Percentiles rank a stretch among this genome's conserved stretches.
Evolutionary conservation across 2,113 vertebrate species (phyloP).

Genomic region (Morone saxatilis): DNA sequence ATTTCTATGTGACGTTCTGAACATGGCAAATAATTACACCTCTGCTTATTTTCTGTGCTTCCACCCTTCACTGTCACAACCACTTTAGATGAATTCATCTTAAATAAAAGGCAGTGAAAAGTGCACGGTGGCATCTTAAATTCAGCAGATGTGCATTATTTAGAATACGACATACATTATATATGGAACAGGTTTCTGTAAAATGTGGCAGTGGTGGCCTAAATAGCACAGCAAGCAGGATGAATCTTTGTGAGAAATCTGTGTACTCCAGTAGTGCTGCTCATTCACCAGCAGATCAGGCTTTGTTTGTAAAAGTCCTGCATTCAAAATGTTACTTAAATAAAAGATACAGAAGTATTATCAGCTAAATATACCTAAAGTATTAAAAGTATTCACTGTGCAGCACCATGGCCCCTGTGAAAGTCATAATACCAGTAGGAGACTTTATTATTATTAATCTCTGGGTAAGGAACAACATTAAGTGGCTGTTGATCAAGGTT

Average conservation of each 20-base stretch:
- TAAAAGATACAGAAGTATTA: background rate
- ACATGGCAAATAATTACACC: background rate
- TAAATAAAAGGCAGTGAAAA: background rate
- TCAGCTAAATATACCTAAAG: background rate
- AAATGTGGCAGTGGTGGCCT: background rate
- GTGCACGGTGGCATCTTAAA: background rate
- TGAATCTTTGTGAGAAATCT: background rate
- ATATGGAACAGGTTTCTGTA: constrained; percentile 2
- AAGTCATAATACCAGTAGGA: background rate
- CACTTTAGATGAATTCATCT: background rate
- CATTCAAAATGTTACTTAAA: background rate
- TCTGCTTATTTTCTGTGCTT: background rate
- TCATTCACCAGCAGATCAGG: background rate
- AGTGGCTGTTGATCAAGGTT: no score
- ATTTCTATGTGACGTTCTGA: background rate
- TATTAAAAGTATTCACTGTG: background rate
- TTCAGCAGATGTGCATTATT: constrained; percentile 6
- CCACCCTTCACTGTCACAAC: background rate
- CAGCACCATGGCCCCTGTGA: background rate
- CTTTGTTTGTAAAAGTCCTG: background rate
- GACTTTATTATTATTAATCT: background rate
- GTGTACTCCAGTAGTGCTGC: background rate
- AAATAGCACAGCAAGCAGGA: background rate
- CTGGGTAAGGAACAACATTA: background rate
- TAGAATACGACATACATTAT: background rate